phyloP scores from a whole-genome alignment of 2,888 invertebrate genomes.

The Caenorhabditis japonica region DNA sequence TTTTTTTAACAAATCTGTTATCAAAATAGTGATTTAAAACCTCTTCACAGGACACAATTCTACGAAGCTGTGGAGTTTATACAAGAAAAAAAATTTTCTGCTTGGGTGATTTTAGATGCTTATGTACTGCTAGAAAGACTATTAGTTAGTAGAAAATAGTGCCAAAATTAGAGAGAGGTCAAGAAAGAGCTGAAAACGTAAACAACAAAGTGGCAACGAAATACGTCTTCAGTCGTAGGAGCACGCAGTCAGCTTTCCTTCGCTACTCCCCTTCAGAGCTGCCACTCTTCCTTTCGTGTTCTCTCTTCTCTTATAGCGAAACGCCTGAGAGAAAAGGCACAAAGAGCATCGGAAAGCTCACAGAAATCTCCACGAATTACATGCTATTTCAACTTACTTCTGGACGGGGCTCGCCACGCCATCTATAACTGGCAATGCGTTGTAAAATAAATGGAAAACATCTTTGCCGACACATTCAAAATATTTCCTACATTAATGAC shows the following conservation, averaged over 20 bases:
- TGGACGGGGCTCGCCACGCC: background rate
- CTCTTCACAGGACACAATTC: too few species aligned
- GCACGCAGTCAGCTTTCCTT: slow-evolving; percentile 44
- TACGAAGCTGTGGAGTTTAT: too few species aligned
- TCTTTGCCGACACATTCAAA: too few species aligned
- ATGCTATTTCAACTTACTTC: slow-evolving; percentile 16
- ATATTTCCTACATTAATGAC: too few species aligned
- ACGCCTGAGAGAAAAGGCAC: slow-evolving; percentile 46
- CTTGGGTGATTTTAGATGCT: too few species aligned
- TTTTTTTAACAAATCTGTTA: too few species aligned
- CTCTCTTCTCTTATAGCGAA: slow-evolving; percentile 13
- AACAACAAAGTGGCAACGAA: slow-evolving; percentile 49
- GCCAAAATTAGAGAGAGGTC: too few species aligned
- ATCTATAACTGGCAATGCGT: slow-evolving; percentile 1
- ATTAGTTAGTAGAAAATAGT: too few species aligned
- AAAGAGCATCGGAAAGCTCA: slow-evolving; percentile 30
- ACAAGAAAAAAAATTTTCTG: too few species aligned
- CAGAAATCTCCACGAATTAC: slow-evolving; percentile 26
- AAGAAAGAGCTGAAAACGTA: slow-evolving; percentile 18
- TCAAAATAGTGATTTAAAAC: too few species aligned
- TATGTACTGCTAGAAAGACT: too few species aligned
- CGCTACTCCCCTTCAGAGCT: slow-evolving; percentile 21
- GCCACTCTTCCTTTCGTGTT: slow-evolving; percentile 6
- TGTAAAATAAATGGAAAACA: too few species aligned
- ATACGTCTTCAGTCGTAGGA: slow-evolving; percentile 44